phyloP scores from a whole-genome alignment of 2,888 invertebrate species.

The Rhagium mordax region DNA sequence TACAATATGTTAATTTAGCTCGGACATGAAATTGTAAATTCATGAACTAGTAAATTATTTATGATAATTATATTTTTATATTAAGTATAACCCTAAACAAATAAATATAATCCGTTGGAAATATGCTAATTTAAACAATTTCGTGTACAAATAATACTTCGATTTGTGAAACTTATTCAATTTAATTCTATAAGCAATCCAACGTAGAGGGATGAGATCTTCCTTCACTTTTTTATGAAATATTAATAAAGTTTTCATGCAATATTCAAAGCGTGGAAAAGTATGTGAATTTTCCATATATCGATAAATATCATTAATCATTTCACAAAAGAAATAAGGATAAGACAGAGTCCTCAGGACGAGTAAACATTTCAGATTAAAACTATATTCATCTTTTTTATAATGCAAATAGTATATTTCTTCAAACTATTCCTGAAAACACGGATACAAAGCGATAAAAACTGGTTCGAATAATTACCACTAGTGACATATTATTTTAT shows the following conservation, averaged over 20 bases:
- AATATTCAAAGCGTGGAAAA: background rate
- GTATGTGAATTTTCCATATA: background rate
- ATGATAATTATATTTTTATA: background rate
- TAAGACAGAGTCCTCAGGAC: background rate
- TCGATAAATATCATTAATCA: background rate
- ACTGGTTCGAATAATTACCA: no score
- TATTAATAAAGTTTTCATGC: background rate
- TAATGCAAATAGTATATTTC: no score
- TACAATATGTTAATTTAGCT: no score
- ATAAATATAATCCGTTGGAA: no score
- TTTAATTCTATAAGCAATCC: background rate
- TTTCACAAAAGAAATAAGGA: background rate
- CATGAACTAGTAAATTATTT: background rate
- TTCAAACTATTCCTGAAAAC: no score
- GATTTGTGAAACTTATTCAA: background rate
- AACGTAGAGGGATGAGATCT: background rate
- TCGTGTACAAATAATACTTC: no score
- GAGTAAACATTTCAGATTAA: background rate
- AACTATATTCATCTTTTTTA: background rate
- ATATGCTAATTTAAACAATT: no score
- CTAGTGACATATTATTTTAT: no score
- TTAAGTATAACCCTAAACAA: no score
- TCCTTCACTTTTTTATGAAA: background rate
- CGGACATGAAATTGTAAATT: background rate
- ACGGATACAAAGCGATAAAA: no score